Conservation (phyloP, 2,797 vertebrate genomes). For the Lagocephalus sceleratus region DNA sequence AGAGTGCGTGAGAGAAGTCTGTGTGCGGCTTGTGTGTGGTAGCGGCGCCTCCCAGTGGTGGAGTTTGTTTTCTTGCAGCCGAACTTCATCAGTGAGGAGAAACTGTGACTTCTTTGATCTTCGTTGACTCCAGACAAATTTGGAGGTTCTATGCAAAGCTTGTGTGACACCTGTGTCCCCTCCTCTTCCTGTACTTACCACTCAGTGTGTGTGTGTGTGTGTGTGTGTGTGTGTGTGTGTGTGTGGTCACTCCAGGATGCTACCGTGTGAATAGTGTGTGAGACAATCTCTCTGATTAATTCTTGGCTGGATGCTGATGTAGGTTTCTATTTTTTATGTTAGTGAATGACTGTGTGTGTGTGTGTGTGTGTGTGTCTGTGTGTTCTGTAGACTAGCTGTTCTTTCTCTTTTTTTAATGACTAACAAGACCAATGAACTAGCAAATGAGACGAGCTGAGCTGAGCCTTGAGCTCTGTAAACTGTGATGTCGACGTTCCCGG, state of each 20-base stretch:
- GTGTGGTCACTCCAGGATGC: not conserved
- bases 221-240: constrained; percentile 3
- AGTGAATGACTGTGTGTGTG: constrained; percentile 5
- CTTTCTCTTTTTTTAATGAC: not conserved
- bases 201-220: constrained; percentile 20
- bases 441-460: not conserved
- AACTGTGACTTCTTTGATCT: no score
- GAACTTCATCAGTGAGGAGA: no score
- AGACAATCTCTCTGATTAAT: no score
- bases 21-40: not conserved
- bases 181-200: no score
- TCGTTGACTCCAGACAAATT: no score
- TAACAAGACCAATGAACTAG: not conserved
- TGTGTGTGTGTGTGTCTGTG: not conserved
- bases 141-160: no score
- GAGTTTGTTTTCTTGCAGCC: no score
- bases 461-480: constrained; percentile 17
- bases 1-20: constrained; percentile 7
- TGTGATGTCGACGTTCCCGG: constrained; percentile 26
- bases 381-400: not conserved
- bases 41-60: not conserved
- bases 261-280: no score
- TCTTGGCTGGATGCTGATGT: no score
- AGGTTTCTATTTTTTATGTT: no score
- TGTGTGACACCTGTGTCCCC: no score